Base-by-base conservation (phyloP, 2,113 vertebrate genomes). In the human (Homo sapiens) region DNA sequence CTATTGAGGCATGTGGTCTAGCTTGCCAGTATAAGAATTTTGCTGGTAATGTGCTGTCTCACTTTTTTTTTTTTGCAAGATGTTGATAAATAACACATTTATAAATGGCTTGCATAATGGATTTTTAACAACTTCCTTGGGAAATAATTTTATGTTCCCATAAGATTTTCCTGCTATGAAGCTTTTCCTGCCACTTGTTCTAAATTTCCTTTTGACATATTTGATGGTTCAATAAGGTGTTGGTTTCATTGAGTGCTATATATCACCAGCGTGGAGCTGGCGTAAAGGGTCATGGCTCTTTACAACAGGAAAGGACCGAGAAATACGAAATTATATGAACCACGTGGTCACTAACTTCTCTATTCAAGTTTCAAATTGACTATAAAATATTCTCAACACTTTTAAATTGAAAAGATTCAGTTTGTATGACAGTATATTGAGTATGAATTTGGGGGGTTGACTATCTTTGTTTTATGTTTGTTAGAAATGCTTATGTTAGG, bases 61-160 rank as follows among this genome's bases (percentile, higher is more conserved):
- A 82, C 83, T 18, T 64, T 52, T 95, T 92, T 92, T 55, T 95
- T 92, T 93, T 38, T 40, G 59, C 11, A 27, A 91, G 75, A 89
- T 64, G 81, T 55, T 95, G 96, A 96, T 89, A 94, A 96, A 95
- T 90, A 93, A n/a, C 89, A 38, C 50, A 13, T 70, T 95, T 76
- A 80, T 43, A 96, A 96, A 93, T 32, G 40, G 82, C 52, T 94
- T n/a, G 8, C 78, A 70, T 76, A 90, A 91, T 90, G 90, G 88
- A 73, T 86, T 89, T 94, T 96, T 93, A 97, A 95, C 84, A 96
- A 68, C 93, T 97, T 98, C 88, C 72, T 90, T 96, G 66, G 95
- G 94, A 97, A 96, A 97, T 92, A 61, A 94, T 90, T 93, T 96
- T 52, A 89, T 68, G 75, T 92, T 91, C 68, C 85, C 93, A 35